A percentile compares a stretch with the other conserved stretches of the same genome.
These are phyloP conservation scores for Spialia ferax DNA, from an alignment of 2,888 invertebrate genomes.

Conservation along the genomic window DNA sequence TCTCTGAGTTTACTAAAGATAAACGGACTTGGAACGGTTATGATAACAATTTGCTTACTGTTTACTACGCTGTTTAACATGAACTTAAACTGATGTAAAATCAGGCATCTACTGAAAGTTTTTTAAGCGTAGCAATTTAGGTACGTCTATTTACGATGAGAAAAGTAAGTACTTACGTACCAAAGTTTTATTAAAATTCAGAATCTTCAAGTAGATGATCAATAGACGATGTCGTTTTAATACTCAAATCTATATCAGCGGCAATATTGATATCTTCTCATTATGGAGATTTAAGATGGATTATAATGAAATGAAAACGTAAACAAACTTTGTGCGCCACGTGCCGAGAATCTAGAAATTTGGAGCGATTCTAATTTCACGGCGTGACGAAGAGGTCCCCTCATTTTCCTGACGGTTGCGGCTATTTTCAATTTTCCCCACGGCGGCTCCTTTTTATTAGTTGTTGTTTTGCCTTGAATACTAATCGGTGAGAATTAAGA, in stretches of 20 bases:
- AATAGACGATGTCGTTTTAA: not conserved
- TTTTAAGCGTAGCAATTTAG: too few species aligned
- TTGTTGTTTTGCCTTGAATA: slow-evolving; percentile 83
- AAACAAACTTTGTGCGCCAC: slow-evolving; percentile 78
- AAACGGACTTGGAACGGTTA: too few species aligned
- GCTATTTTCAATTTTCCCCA: slow-evolving; percentile 85
- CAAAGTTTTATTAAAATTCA: too few species aligned
- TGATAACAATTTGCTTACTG: not conserved
- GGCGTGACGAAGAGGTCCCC: slow-evolving; percentile 76
- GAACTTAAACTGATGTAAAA: too few species aligned
- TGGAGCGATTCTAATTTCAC: slow-evolving; percentile 76
- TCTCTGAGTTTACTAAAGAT: not conserved
- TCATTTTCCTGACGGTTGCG: slow-evolving; percentile 83
- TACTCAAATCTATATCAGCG: not conserved
- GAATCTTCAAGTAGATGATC: not conserved
- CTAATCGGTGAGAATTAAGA: slow-evolving; percentile 77
- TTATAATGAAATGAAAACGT: slow-evolving; percentile 78
- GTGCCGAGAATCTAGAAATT: slow-evolving; percentile 71
- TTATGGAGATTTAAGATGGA: slow-evolving; percentile 65
- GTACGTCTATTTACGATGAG: too few species aligned
- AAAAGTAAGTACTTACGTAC: too few species aligned
- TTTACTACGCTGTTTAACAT: too few species aligned
- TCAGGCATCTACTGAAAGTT: too few species aligned
- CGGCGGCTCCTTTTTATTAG: slow-evolving; percentile 82
- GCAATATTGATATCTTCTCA: slow-evolving; percentile 46